A percentile compares a stretch with the other conserved stretches of the same genome.
These are phyloP conservation scores for Mnemiopsis leidyi DNA, from an alignment of 37 sponge, comb jelly and placozoan species.

Conservation along the genomic window DNA sequence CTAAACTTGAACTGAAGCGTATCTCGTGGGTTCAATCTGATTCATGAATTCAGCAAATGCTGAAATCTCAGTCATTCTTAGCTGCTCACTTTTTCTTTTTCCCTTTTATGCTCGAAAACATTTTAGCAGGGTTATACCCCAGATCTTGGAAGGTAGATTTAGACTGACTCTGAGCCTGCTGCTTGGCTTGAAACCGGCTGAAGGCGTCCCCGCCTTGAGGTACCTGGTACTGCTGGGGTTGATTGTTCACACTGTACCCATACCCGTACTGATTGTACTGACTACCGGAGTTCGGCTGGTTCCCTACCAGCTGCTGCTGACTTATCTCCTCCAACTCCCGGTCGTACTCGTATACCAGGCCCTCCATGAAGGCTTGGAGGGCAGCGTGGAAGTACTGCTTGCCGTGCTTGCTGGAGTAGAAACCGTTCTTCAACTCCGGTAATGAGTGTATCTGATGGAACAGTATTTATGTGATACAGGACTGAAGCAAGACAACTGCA, in stretches of 20 bases:
- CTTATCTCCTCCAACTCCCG: not conserved
- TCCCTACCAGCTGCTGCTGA: not conserved
- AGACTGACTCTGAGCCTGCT: not conserved
- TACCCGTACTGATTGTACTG: not conserved
- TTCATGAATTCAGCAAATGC: too few species aligned
- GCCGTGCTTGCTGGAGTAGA: not conserved
- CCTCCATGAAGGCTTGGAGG: constrained; percentile 27
- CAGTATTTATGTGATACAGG: too few species aligned
- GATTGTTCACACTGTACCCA: too few species aligned
- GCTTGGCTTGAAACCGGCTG: not conserved
- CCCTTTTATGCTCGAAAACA: not conserved
- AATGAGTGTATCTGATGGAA: constrained; percentile 24
- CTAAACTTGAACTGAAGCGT: too few species aligned
- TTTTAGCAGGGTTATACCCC: constrained; percentile 3
- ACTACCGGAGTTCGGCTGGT: not conserved
- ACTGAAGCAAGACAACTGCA: too few species aligned
- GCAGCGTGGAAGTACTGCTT: constrained; percentile 57
- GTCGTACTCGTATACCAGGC: constrained; percentile 16
- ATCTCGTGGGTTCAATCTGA: too few species aligned
- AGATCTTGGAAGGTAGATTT: not conserved
- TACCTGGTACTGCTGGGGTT: not conserved
- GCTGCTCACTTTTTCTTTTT: not conserved
- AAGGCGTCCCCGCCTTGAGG: not conserved
- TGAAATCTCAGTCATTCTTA: too few species aligned
- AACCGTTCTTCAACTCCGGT: constrained; percentile 30